phyloP scores from a whole-genome alignment of 1,140 invertebrate genomes.

The Pseudoatta argentina region DNA sequence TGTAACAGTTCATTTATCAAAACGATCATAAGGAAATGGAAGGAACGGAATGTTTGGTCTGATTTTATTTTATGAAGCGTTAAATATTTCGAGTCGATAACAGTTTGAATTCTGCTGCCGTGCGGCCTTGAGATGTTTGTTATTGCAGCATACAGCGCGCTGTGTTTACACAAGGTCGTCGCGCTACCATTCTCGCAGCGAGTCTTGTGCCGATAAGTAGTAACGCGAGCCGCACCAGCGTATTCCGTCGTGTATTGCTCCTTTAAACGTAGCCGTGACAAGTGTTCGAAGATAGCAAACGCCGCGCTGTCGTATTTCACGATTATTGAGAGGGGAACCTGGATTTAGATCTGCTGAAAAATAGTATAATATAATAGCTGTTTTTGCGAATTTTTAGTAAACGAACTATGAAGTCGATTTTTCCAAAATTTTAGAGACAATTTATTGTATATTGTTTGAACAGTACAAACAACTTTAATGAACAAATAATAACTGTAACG shows the following conservation, averaged over 20 bases:
- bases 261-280: not conserved
- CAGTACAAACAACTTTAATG: no score
- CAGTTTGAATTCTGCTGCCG: not conserved
- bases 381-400: no score
- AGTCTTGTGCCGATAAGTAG: not conserved
- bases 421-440: no score
- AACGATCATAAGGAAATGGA: not conserved
- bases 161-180: slow-evolving; percentile 23
- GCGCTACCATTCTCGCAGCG: not conserved
- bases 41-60: not conserved
- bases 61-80: not conserved
- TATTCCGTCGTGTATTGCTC: not conserved
- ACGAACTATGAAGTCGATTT: no score
- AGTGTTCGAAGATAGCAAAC: not conserved
- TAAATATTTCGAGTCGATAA: slow-evolving; percentile 26
- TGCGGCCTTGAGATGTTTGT: slow-evolving; percentile 5
- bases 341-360: no score
- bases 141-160: not conserved
- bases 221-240: not conserved
- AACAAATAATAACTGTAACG: no score
- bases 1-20: not conserved
- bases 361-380: no score
- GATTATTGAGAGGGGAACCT: not conserved
- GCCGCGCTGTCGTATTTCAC: not conserved
- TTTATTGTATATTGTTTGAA: no score